Evolutionary conservation across 2,888 invertebrate species (phyloP), one percentile per base, ranked within the genome.

Genomic region (Arenicola marina): DNA sequence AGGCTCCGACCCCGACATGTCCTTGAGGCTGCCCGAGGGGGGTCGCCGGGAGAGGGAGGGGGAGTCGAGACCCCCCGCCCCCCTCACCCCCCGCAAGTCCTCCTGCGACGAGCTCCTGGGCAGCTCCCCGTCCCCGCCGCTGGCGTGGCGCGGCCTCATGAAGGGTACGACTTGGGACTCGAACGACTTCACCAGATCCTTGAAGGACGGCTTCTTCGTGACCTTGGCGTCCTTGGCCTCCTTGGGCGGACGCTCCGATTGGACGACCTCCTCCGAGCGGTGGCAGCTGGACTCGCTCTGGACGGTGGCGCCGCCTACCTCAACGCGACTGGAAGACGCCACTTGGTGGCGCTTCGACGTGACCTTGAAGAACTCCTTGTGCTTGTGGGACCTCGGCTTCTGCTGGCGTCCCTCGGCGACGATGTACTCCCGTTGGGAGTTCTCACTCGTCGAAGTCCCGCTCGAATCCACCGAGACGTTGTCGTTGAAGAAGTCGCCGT

Each of bases 401-500:
- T n/a, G n/a, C n/a, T n/a, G n/a, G n/a, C n/a, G 38, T 38, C 11
- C 38, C 38, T 18, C 38, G 11, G 38, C 11, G 18, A 38, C 38
- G 38, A 11, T 38, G 38, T 38, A 38, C 45, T 46, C 53, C 53
- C 32, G 29, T 53, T 28, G 53, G 7, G 53, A 53, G 32, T 32
- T 4, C 7, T 32, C 53, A 32, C 31, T 31, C 11, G 53, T 7
- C 4, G 32, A n/a, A 18, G 11, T 18, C 38, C 18, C 48, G n/a
- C n/a, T n/a, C n/a, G n/a, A n/a, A 21, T 48, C 24, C 31, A 31
- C 53, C 7, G 53, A 53, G 7, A 53, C 24, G 15, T 32, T 53
- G 32, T 53, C 53, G 15, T 11, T 7, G 31, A 31, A 28, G n/a
- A n/a, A n/a, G n/a, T n/a, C n/a, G n/a, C n/a, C n/a, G 24, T 63